phyloP scores from a whole-genome alignment of 2,113 vertebrate species.

The Maccullochella peelii region DNA sequence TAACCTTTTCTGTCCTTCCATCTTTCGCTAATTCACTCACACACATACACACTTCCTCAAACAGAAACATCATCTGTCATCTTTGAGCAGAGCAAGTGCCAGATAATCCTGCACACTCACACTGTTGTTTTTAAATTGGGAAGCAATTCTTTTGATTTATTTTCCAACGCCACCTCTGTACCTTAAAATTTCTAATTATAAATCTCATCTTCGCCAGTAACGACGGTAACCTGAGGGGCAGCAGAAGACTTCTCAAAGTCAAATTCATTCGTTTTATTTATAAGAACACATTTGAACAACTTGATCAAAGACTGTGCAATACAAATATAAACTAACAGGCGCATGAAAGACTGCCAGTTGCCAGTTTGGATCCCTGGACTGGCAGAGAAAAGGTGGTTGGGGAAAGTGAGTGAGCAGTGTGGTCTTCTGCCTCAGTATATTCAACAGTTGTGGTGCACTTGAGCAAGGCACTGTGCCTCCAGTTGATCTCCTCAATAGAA shows the following conservation, averaged over 20 bases:
- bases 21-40: conserved; percentile 27
- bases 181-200: conserved; percentile 52
- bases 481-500: not conserved
- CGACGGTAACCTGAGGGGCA: conserved; percentile 11
- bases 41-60: not conserved
- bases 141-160: conserved; percentile 18
- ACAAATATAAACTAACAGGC: conserved; percentile 4
- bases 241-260: not conserved
- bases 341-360: not conserved
- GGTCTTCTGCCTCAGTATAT: not conserved
- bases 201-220: conserved; percentile 2
- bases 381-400: not conserved
- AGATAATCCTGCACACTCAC: not conserved
- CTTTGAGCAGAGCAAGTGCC: not conserved
- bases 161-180: not conserved
- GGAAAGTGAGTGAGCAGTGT: not conserved
- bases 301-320: not conserved
- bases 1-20: not conserved
- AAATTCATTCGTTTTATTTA: conserved; percentile 29
- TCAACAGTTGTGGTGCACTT: not conserved
- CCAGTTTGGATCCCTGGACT: conserved; percentile 17
- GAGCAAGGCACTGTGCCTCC: not conserved
- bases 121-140: conserved; percentile 4
- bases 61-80: conserved; percentile 13
- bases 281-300: conserved; percentile 20